These are phyloP conservation scores for Gracilinanus agilis DNA, from an alignment of 2,113 vertebrate genomes.

Conservation along the genomic window DNA sequence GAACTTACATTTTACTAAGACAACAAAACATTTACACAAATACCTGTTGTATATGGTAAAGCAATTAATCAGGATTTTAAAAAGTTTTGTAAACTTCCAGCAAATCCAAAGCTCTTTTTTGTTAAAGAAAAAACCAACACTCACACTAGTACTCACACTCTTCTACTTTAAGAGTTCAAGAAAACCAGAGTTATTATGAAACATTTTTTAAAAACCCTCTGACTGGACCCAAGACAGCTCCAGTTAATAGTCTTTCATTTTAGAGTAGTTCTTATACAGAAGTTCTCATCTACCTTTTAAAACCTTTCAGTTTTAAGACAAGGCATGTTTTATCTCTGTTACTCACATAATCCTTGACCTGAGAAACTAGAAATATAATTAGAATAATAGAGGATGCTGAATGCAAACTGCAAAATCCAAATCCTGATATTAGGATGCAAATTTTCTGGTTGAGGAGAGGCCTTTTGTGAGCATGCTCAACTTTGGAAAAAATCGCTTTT, in stretches of 20 bases:
- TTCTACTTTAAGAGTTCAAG: neutral
- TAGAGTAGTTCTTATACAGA: neutral
- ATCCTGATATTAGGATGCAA: neutral
- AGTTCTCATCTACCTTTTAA: neutral
- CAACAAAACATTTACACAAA: neutral
- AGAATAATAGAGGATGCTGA: neutral
- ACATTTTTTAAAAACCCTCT: neutral
- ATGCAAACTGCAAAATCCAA: neutral
- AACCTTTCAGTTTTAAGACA: neutral
- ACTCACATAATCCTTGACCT: neutral
- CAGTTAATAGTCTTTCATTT: neutral
- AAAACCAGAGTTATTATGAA: neutral
- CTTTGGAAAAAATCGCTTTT: neutral
- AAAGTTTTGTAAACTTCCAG: neutral
- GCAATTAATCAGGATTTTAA: neutral
- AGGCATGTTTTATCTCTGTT: neutral
- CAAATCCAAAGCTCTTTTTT: neutral
- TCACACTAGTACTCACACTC: neutral
- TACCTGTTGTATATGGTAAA: neutral
- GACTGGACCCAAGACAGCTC: neutral
- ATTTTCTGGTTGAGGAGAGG: too few relatives aligned
- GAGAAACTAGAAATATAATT: neutral
- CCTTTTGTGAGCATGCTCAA: neutral
- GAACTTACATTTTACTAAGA: neutral
- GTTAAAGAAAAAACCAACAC: neutral